Evolutionary conservation across 2,113 vertebrate genomes (phyloP), one percentile per base, ranked within the genome.

Genomic region (Sapajus apella): DNA sequence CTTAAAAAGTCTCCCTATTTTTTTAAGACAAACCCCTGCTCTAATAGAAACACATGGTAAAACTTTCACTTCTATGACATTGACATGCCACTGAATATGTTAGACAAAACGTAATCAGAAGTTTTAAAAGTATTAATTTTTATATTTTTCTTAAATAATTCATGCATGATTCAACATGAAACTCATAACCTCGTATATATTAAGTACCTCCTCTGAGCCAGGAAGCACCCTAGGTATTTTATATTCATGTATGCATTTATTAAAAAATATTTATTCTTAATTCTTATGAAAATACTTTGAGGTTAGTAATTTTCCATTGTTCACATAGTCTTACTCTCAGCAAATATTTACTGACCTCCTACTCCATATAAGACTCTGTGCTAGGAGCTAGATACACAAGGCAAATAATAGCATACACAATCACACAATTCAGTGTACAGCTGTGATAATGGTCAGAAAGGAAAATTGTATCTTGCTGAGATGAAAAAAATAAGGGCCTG

Each of bases 251-350:
- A 68, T 47, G 6, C 32, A 80, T n/a, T 56, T 37, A 79, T 93
- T 73, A 5, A 87, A 95, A 92, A 86, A 32, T 64, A 83, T n/a
- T 77, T 70, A 87, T n/a, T 52, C 35, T 80, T 82, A 79, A 90
- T 64, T 27, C 12, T 91, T 61, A 95, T 64, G 66, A 90, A 75
- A 95, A 79, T 20, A 87, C 43, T 43, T 93, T 12, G 9, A 77
- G n/a, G 8, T 87, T 81, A 77, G 76, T 87, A 84, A 50, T 79
- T 93, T 87, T 64, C 32, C 75, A 70, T 35, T 89, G 47, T 70
- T 35, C 43, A 90, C 12, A 90, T 81, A 25, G 79, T 66, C 47
- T 4, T 83, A 47, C 12, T 56, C 37, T 83, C 20, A 64, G 21
- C n/a, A 77, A 77, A 37, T 66, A 95, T 87, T 68, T 92, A 47